Evolutionary conservation across 2,888 invertebrate genomes (phyloP).

Genomic region (Nezara viridula): DNA sequence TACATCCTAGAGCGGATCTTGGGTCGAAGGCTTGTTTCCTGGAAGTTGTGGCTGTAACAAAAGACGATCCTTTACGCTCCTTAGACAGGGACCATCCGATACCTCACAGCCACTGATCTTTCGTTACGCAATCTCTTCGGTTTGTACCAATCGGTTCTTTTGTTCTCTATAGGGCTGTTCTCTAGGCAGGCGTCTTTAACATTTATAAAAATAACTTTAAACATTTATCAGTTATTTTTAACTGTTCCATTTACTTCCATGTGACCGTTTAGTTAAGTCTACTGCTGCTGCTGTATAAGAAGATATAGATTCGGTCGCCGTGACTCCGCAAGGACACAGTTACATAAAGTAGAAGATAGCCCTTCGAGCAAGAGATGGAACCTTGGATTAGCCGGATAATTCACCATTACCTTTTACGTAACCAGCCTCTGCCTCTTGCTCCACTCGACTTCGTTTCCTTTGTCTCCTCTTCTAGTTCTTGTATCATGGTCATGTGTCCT

Average conservation of each 20-base stretch:
- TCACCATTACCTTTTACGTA: conserved; percentile 31
- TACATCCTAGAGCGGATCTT: not conserved
- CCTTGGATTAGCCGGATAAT: conserved; percentile 49
- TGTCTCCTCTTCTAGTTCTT: not conserved
- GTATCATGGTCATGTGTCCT: not conserved
- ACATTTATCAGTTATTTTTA: too few relatives aligned
- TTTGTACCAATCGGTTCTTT: not conserved
- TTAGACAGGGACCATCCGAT: conserved; percentile 15
- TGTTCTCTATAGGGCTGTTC: not conserved
- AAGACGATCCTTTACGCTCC: conserved; percentile 19
- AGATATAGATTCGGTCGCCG: not conserved
- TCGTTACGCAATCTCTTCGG: conserved; percentile 1
- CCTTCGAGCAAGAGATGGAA: not conserved
- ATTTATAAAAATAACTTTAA: too few relatives aligned
- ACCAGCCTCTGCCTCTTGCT: not conserved
- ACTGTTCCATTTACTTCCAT: too few relatives aligned
- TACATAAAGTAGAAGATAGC: not conserved
- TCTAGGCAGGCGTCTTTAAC: too few relatives aligned
- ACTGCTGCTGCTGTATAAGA: not conserved
- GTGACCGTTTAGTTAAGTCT: too few relatives aligned
- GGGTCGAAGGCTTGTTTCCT: not conserved
- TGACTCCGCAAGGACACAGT: conserved; percentile 28
- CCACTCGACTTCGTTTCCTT: not conserved
- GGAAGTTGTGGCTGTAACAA: conserved; percentile 31
- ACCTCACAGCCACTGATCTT: conserved; percentile 17